Evolutionary conservation across 2,888 invertebrate species (phyloP).

Genomic region (Nomada fucata): DNA sequence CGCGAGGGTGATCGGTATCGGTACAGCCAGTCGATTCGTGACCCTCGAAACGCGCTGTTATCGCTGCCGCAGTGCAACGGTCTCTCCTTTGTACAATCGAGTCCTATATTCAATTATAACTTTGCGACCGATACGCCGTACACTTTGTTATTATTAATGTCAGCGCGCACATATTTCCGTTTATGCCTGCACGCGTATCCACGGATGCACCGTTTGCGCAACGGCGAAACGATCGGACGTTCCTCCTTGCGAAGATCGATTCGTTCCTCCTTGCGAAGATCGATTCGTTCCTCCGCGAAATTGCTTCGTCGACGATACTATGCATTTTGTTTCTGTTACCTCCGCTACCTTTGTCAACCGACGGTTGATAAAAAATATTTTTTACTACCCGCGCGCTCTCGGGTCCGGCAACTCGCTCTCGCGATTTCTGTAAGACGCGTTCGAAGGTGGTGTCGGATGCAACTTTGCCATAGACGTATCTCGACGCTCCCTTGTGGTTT

Average conservation of each 20-base stretch:
- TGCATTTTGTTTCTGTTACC: no score
- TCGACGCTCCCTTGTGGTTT: no score
- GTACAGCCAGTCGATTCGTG: conserved; percentile 47
- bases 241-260: background rate
- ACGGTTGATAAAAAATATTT: no score
- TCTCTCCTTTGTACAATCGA: conserved; percentile 52
- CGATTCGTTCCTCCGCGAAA: background rate
- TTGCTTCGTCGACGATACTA: no score
- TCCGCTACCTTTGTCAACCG: no score
- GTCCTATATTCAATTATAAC: conserved; percentile 50
- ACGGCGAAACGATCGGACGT: background rate
- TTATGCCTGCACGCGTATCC: background rate
- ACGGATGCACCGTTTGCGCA: background rate
- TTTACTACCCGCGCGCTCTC: no score
- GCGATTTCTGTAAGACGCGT: background rate
- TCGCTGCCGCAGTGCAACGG: conserved; percentile 43
- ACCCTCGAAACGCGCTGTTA: conserved; percentile 45
- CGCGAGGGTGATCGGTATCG: conserved; percentile 48
- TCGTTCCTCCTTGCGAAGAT: background rate
- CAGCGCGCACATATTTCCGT: background rate
- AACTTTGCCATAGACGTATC: background rate
- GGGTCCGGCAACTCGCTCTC: background rate
- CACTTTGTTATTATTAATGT: conserved; percentile 29
- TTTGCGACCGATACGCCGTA: conserved; percentile 33
- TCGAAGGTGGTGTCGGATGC: conserved; percentile 5